These are phyloP conservation scores for Cecidostiba fungosa DNA, from an alignment of 2,888 invertebrate species.

Conservation along the genomic window DNA sequence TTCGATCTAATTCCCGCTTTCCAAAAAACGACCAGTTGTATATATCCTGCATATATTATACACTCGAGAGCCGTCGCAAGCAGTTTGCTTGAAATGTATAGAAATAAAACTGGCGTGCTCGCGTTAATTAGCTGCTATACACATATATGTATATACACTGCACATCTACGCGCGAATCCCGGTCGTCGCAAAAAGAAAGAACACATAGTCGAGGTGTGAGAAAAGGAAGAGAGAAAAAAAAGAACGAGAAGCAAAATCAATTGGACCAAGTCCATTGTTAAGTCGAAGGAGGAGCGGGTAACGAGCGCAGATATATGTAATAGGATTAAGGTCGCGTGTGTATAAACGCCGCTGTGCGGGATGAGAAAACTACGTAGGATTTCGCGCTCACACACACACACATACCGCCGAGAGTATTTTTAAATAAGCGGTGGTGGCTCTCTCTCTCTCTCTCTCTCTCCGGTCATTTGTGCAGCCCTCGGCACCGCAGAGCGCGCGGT, in stretches of 20 bases:
- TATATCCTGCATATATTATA: too few species aligned
- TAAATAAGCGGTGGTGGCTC: conserved; percentile 64
- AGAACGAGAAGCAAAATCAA: background rate
- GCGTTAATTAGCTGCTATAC: too few species aligned
- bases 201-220: background rate
- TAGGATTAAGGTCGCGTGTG: background rate
- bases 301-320: background rate
- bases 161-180: too few species aligned
- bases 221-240: background rate
- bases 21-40: conserved; percentile 39
- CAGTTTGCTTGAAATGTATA: too few species aligned
- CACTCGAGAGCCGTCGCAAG: too few species aligned
- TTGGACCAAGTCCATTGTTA: conserved; percentile 7
- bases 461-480: conserved; percentile 61
- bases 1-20: conserved; percentile 36
- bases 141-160: too few species aligned
- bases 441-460: conserved; percentile 53
- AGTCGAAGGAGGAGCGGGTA: background rate
- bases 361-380: conserved; percentile 7
- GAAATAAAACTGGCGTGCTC: too few species aligned
- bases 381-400: background rate
- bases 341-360: background rate
- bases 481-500: conserved; percentile 49
- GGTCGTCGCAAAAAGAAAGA: background rate
- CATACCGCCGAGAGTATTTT: conserved; percentile 61